Evolutionary conservation across 2,888 invertebrate species (phyloP).

Genomic region (Chouioia cunea): DNA sequence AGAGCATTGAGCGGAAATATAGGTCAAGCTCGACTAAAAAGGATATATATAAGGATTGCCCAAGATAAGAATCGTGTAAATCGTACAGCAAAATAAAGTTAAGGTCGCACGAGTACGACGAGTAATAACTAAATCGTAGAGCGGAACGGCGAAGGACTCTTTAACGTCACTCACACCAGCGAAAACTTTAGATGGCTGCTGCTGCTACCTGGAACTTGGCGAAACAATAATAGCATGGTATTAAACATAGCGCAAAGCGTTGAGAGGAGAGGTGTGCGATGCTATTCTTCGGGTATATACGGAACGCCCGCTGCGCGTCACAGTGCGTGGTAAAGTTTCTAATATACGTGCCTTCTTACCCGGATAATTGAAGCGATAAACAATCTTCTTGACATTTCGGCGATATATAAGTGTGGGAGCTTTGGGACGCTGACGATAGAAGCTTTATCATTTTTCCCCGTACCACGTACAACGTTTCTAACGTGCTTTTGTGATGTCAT

Average conservation of each 20-base stretch:
- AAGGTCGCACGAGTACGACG: background rate
- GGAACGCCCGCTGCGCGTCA: too few species aligned
- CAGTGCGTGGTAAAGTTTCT: too few species aligned
- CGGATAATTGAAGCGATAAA: slow-evolving; percentile 5
- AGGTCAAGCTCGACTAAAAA: background rate
- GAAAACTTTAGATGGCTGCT: too few species aligned
- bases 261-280: too few species aligned
- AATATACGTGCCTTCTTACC: background rate
- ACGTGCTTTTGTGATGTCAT: too few species aligned
- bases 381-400: background rate
- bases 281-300: too few species aligned
- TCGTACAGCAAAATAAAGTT: slow-evolving; percentile 21
- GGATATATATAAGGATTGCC: too few species aligned
- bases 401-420: too few species aligned
- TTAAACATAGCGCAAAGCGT: slow-evolving; percentile 3
- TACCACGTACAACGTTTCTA: too few species aligned
- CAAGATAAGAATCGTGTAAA: slow-evolving; percentile 23
- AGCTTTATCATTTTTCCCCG: too few species aligned
- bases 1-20: background rate
- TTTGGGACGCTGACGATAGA: too few species aligned
- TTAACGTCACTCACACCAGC: slow-evolving; percentile 1
- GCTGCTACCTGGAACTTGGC: slow-evolving; percentile 7
- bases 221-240: slow-evolving; percentile 20
- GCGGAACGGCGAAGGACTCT: slow-evolving; percentile 11
- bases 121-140: background rate